Base-by-base conservation (phyloP, 2,797 vertebrate species). In the Remorina albescens region DNA sequence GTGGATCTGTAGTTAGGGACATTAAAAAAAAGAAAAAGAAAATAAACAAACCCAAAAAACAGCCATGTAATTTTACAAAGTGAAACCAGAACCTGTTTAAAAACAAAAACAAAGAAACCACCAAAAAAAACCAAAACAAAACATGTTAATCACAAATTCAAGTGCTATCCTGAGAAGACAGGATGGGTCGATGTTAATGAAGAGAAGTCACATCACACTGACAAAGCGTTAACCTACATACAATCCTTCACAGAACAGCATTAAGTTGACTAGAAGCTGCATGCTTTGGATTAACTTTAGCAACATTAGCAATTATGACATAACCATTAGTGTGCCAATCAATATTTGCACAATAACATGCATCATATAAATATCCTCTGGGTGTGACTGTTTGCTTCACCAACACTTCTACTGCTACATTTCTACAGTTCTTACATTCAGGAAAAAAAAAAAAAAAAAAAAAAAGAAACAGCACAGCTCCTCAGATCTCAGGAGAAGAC, bases 101-200 rank as follows among this genome's bases (percentile, higher is more conserved):
- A 65, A 34, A 6, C n/a, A n/a, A n/a, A 47, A 15, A 39, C 7
- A 44, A 44, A 47, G 23, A 8, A 47, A 47, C n/a, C n/a, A n/a
- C n/a, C n/a, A n/a, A n/a, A n/a, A n/a, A n/a, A 26, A 54, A 23
- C 4, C 4, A 34, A 49, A 50, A 26, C 41, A 42, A 23, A 50
- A 50, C 21, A 13, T 25, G 5, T 46, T 5, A 12, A 32, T 39
- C 25, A 61, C 18, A 50, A 74, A 71, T 37, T 41, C 2, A 71
- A 66, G 59, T 54, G 67, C 51, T 50, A 0, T 67, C n/a, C 5
- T 3, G n/a, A 7, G 46, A 13, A 21, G 63, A 70, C 3, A 42
- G 47, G 51, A 37, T 62, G 47, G 51, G 9, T 12, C 16, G 23
- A 46, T 46, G 16, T 41, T 30, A 16, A 9, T 44, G 37, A 58